Base-by-base conservation (phyloP, 2,797 vertebrate species). In the Molossus molossus region DNA sequence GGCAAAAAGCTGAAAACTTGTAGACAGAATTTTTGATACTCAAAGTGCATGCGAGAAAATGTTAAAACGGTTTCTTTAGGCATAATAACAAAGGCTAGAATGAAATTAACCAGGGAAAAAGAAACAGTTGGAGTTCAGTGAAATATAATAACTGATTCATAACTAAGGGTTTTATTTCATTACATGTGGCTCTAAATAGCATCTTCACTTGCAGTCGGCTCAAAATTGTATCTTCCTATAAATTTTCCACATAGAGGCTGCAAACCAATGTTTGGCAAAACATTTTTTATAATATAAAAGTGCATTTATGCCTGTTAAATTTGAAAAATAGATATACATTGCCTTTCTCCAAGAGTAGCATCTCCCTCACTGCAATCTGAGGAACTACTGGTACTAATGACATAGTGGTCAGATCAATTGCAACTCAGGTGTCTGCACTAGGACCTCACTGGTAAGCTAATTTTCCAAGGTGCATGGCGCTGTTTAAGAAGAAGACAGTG, bases 111-210 rank as follows among this genome's bases (percentile, higher is more conserved):
- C 91, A 95, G 80, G 96, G 91, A 97, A 96, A 94, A 97, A 96
- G 97, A 91, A 98, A 87, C 97, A 96, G 97, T 96, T 97, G 97
- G 95, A 97, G 83, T 97, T 98, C 94, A 92, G 95, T 95, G 94
- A 96, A 96, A 96, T 97, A 96, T 96, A 98, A 96, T 97, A 97
- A 97, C 97, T 91, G 97, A 95, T 97, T 97, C 96, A 97, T 95
- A 98, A 98, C 96, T 95, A 97, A 96, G 75, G 96, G 92, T 72
- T 95, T 97, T 97, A 96, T 97, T 97, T 96, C 88, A 95, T 96
- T 97, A 97, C 81, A 89, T 81, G 94, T 87, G 67, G 37, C 91
- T 97, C 91, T 91, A 96, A 97, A 96, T 95, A 96, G 87, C 93
- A 91, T 96, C 97, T 95, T 95, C 83, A 65, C 96, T 97, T 95